Evolutionary conservation across 1,140 invertebrate genomes (phyloP), one percentile per base, ranked within the genome.

Genomic region (Charaxes varanes): DNA sequence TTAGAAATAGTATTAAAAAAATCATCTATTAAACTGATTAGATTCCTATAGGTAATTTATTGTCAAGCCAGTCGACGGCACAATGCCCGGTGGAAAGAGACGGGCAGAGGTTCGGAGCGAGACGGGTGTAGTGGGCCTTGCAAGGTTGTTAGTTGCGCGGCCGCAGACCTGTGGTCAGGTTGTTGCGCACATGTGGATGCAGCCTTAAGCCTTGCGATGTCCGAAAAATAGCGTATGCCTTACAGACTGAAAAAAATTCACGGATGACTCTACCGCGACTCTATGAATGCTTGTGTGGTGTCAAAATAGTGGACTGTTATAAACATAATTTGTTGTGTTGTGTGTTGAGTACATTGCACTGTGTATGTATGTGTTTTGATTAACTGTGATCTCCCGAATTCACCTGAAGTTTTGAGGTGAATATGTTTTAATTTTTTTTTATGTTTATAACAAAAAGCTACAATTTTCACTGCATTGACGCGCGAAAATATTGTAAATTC

Each of bases 31-130:
- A 76, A 76, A 81, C 62, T 77, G 77, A 81, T 81, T 79, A 81
- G 77, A 81, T 79, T 79, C 67, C 68, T 68, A 81, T 77, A 77
- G 51, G 70, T 79, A 73, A 79, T 79, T 81, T 81, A 81, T 79
- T 79, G 77, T 79, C 62, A 67, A 59, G 59, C 60, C 59, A 62
- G 59, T 73, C 64, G 32, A 49, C 49, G 50, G 77, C 76, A 77
- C 77, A 81, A 78, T 81, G 74, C 60, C 77, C 72, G 73, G 63
- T 73, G 68, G 77, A 81, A 49, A 8, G 57, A 47, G 64, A 66
- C 48, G 15, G 38, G 13, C 7, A 61, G 11, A 57, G 27, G 59
- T 53, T 62, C 50, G 49, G 64, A 73, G 44, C 30, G 71, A 62
- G 71, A 79, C 42, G 38, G 58, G 16, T 51, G 71, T 59, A 78